Conservation (phyloP, 2,797 vertebrate genomes). For the Bradypodion ventrale region DNA sequence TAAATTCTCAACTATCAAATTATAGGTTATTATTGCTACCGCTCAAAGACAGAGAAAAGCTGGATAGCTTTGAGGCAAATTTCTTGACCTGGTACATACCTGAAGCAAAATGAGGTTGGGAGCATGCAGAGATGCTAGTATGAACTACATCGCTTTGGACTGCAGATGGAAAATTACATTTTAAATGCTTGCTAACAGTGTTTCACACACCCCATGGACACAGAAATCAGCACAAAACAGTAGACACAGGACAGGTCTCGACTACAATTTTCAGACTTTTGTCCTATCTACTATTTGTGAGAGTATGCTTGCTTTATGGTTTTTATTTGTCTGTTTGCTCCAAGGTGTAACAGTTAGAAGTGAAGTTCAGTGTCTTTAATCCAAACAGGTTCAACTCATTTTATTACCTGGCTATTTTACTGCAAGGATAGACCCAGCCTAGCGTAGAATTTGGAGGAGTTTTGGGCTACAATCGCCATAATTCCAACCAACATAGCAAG, state of each 20-base stretch:
- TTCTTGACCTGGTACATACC: neutral
- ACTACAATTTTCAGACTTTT: neutral
- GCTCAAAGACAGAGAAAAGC: neutral
- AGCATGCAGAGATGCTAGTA: slow-evolving; percentile 1
- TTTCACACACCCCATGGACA: neutral
- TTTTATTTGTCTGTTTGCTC: too few species aligned
- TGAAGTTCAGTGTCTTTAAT: neutral
- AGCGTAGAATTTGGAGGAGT: neutral
- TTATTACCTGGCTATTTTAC: neutral
- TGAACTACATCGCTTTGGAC: slow-evolving; percentile 10
- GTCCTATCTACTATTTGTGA: neutral
- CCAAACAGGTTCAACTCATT: neutral
- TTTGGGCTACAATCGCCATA: neutral
- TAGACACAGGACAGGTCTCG: neutral
- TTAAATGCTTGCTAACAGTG: neutral
- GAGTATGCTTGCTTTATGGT: neutral
- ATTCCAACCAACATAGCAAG: neutral
- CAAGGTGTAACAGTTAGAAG: neutral
- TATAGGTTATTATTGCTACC: neutral
- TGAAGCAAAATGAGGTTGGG: slow-evolving; percentile 15
- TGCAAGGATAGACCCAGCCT: neutral
- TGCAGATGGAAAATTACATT: neutral
- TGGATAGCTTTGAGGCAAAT: slow-evolving; percentile 7
- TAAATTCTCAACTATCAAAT: slow-evolving; percentile 5
- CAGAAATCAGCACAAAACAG: neutral